These are phyloP conservation scores for Columba janthina DNA, from an alignment of 2,113 vertebrate genomes.

Conservation along the genomic window DNA sequence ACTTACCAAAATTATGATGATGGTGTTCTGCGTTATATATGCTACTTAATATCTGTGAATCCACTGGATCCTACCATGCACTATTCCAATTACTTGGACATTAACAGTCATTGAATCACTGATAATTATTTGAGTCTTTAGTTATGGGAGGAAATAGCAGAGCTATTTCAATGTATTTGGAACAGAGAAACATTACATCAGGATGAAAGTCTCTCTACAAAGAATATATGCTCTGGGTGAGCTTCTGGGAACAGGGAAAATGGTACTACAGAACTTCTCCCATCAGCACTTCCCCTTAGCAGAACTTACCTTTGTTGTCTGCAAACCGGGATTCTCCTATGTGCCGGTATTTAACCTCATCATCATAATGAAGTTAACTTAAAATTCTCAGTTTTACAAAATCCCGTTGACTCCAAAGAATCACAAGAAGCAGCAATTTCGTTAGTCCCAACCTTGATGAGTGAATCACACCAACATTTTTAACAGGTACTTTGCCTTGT, in stretches of 20 bases:
- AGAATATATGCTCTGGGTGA: background rate
- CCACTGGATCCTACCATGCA: background rate
- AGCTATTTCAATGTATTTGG: background rate
- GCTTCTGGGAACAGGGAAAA: background rate
- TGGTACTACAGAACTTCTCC: background rate
- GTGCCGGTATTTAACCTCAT: background rate
- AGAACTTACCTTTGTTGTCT: background rate
- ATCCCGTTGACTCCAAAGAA: background rate
- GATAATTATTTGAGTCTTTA: background rate
- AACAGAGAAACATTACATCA: background rate
- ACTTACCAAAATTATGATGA: background rate
- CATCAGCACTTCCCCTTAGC: background rate
- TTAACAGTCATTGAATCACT: background rate
- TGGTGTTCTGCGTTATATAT: background rate
- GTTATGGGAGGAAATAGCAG: background rate
- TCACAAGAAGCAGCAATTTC: background rate
- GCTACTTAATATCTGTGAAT: background rate
- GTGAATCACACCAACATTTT: background rate
- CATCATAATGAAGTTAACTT: background rate
- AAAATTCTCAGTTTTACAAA: background rate
- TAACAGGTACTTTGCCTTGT: background rate
- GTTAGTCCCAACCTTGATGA: background rate
- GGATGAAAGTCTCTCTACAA: background rate
- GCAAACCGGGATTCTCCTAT: background rate
- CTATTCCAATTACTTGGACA: background rate